Base-by-base conservation (phyloP, 1,140 invertebrate genomes). In the Campoletis sonorensis region DNA sequence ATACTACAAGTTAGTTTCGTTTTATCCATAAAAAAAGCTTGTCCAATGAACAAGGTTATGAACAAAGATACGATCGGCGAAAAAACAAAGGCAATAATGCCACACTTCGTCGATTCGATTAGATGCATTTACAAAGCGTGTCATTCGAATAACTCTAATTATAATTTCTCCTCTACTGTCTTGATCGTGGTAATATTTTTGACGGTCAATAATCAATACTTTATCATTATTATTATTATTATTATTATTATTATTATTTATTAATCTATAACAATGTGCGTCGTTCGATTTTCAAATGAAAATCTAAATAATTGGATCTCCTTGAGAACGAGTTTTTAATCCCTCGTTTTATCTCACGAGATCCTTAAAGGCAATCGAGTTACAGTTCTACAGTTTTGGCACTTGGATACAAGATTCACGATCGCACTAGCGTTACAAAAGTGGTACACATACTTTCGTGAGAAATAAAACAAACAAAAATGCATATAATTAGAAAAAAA, bases 341-440 rank as follows among this genome's bases (percentile, higher is more conserved):
- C 85, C 76, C 40, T 45, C 2, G 54, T 58, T 18, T 15, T 21
- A n/a, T 58, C 4, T 4, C 54, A 21, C 54, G 82, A 80, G 16
- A 84, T 79, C 84, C 85, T 86, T 8, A 23, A 87, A 86, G 88
- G 87, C 87, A 84, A 79, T 88, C 82, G 84, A 85, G 79, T 90
- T 89, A 58, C 54, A 89, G 89, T 86, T 86, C 87, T 89, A 91
- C 80, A 76, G 87, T 92, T 92, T 92, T 92, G 91, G 91, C 91
- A 92, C 90, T 92, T 91, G 86, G 85, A 91, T 89, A 88, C 61
- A 80, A 78, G 61, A 75, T 73, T 81, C 81, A 67, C 85, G 85
- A 89, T 89, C 87, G 85, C 86, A 86, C 84, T 85, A 86, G 33
- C 37, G 87, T 86, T 85, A 85, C 83, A 85, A 87, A 58, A 58